Evolutionary conservation across 1,140 invertebrate species (phyloP).

Genomic region (Drosophila kohkoa): DNA sequence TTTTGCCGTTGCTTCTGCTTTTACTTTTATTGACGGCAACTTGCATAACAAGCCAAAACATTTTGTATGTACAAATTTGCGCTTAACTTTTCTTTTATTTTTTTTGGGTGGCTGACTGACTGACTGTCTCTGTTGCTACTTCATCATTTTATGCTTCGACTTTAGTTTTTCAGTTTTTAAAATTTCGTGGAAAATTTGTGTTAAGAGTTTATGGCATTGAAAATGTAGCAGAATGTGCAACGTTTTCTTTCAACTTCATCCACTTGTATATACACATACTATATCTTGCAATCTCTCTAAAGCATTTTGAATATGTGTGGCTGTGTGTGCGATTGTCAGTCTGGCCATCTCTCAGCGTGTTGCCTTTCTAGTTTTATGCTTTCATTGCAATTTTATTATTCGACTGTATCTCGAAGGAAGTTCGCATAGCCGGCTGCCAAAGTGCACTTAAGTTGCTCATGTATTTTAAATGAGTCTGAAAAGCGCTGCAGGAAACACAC

Average conservation of each 20-base stretch:
- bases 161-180: slow-evolving; percentile 23
- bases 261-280: neutral
- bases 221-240: slow-evolving; percentile 57
- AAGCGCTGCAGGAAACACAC: slow-evolving; percentile 78
- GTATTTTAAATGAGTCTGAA: slow-evolving; percentile 84
- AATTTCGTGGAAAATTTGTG: slow-evolving; percentile 37
- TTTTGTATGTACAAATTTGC: slow-evolving; percentile 78
- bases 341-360: slow-evolving; percentile 51
- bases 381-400: slow-evolving; percentile 82
- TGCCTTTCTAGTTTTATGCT: slow-evolving; percentile 78
- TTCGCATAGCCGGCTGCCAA: slow-evolving; percentile 73
- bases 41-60: slow-evolving; percentile 79
- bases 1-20: slow-evolving; percentile 4
- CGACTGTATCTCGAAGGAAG: slow-evolving; percentile 72
- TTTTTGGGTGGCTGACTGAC: slow-evolving; percentile 2
- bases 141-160: slow-evolving; percentile 56
- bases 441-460: slow-evolving; percentile 84
- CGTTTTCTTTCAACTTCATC: slow-evolving; percentile 1
- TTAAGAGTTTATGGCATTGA: slow-evolving; percentile 40
- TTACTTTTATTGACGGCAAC: slow-evolving; percentile 51
- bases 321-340: slow-evolving; percentile 6
- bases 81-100: slow-evolving; percentile 63
- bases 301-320: slow-evolving; percentile 33
- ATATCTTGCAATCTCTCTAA: slow-evolving; percentile 36
- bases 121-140: slow-evolving; percentile 29